These are phyloP conservation scores for Belgica antarctica DNA, from an alignment of 2,888 invertebrate species.

Conservation along the genomic window DNA sequence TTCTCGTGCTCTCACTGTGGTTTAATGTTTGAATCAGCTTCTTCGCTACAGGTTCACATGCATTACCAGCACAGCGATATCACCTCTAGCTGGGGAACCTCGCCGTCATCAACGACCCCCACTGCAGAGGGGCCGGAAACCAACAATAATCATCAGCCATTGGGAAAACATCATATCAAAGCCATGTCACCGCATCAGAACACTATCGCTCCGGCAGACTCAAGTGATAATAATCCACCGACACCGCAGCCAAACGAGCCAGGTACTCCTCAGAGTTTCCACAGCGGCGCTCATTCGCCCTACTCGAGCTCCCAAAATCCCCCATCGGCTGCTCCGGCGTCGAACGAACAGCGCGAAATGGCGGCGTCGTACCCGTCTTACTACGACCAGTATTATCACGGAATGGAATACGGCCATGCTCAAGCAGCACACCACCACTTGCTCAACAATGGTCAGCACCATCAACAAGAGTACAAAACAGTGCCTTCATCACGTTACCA, in stretches of 20 bases:
- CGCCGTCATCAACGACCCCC: constrained; percentile 45
- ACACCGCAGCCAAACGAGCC: constrained; percentile 55
- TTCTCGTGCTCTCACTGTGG: constrained; percentile 78
- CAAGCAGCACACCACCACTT: background rate
- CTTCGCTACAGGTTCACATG: constrained; percentile 75
- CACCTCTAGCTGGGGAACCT: constrained; percentile 45
- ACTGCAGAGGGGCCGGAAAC: constrained; percentile 57
- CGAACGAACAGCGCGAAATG: background rate
- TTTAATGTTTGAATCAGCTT: constrained; percentile 70
- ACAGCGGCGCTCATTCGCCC: constrained; percentile 62
- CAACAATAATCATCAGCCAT: constrained; percentile 57
- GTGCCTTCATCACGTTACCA: constrained; percentile 47
- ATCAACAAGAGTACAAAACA: constrained; percentile 48
- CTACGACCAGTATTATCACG: constrained; percentile 54
- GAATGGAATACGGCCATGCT: constrained; percentile 47
- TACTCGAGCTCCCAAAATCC: constrained; percentile 57
- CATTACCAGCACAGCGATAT: constrained; percentile 69
- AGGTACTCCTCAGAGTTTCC: constrained; percentile 64
- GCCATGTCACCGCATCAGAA: constrained; percentile 49
- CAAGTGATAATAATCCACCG: constrained; percentile 63
- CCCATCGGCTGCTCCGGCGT: constrained; percentile 50
- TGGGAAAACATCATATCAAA: constrained; percentile 46
- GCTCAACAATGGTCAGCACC: constrained; percentile 44
- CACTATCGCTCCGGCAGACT: constrained; percentile 71
- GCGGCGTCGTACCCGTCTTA: constrained; percentile 47